Percentiles rank a stretch among this genome's conserved stretches.
Conservation (phyloP, 2,113 vertebrate genomes). For the Macquaria ambigua region DNA sequence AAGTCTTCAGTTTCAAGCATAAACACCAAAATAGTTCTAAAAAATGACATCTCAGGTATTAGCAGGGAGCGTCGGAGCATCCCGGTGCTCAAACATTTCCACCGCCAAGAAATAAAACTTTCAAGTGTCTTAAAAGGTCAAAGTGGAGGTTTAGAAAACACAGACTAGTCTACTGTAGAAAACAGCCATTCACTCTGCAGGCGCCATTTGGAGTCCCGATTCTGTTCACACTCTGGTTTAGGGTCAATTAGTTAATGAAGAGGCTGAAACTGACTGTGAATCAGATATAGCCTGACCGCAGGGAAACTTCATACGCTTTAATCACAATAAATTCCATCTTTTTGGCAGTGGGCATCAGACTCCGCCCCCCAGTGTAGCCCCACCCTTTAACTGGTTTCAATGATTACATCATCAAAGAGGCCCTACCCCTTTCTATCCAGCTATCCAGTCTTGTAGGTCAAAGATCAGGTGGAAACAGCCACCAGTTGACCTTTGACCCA, state of each 20-base stretch:
- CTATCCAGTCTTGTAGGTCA: background rate
- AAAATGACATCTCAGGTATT: conserved; percentile 67
- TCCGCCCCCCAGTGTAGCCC: background rate
- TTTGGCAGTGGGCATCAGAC: background rate
- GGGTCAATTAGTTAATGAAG: too few relatives aligned
- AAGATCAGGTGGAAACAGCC: background rate
- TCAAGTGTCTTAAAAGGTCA: conserved; percentile 64
- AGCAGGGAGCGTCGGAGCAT: background rate
- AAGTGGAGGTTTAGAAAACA: conserved; percentile 60
- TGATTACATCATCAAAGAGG: background rate
- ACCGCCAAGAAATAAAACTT: conserved; percentile 39
- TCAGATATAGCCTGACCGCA: background rate
- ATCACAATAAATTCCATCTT: too few relatives aligned
- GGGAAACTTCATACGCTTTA: background rate
- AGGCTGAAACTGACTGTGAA: background rate
- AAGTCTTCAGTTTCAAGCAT: conserved; percentile 62
- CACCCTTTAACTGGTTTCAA: background rate
- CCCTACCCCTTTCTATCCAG: too few relatives aligned
- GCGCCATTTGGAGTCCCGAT: conserved; percentile 26
- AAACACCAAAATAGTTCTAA: conserved; percentile 62
- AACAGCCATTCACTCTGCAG: conserved; percentile 55
- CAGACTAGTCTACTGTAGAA: conserved; percentile 48
- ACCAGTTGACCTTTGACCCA: background rate
- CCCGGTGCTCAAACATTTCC: conserved; percentile 5
- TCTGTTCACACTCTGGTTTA: background rate